Conservation (phyloP, 2,113 vertebrate species). For the Rattus norvegicus region GRCr8 NC_086022.1:181432001-181432500, state of each 20-base stretch:
- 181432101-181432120: not conserved
- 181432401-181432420: not conserved
- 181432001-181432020: not conserved
- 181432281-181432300: not conserved
- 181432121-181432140: not conserved
- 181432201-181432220: not conserved
- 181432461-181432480: not conserved
- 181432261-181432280: not conserved
- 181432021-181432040: not conserved
- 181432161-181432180: slow-evolving; percentile 13
- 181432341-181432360: not conserved
- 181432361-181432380: not conserved
- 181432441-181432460: not conserved
- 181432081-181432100: not conserved
- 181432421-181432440: no score
- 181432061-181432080: not conserved
- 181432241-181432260: not conserved
- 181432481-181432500: not conserved
- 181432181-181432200: not conserved
- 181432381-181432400: not conserved
- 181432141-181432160: not conserved
- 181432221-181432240: not conserved
- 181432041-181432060: not conserved
- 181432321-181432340: not conserved
- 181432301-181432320: not conserved